phyloP scores from a whole-genome alignment of 1,140 invertebrate species.

The Trissolcus basalis region DNA sequence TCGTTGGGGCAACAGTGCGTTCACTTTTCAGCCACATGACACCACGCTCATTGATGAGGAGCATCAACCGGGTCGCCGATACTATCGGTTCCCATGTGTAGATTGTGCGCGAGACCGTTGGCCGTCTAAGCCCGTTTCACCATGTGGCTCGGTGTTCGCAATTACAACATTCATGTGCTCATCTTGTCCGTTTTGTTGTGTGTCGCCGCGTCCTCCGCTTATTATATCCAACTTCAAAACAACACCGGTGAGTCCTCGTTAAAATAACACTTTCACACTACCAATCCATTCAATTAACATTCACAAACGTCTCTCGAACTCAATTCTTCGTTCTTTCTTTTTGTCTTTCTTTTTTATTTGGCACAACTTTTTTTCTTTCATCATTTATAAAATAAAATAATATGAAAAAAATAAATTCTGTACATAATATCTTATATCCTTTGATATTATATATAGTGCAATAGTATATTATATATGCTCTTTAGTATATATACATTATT shows the following conservation, averaged over 20 bases:
- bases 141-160: conserved; percentile 34
- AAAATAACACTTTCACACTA: too few species aligned
- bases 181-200: conserved; percentile 20
- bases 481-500: too few species aligned
- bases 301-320: too few species aligned
- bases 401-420: too few species aligned
- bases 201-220: conserved; percentile 4
- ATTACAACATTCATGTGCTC: not conserved
- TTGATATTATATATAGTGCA: too few species aligned
- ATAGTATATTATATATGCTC: too few species aligned
- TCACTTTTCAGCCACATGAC: conserved; percentile 34
- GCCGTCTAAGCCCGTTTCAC: conserved; percentile 20
- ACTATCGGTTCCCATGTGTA: conserved; percentile 27
- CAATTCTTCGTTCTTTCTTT: too few species aligned
- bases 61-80: conserved; percentile 11
- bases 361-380: too few species aligned
- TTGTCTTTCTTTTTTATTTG: too few species aligned
- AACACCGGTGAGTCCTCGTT: conserved; percentile 11
- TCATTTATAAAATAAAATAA: too few species aligned
- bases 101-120: conserved; percentile 19
- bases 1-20: conserved; percentile 60
- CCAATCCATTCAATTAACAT: too few species aligned
- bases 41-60: conserved; percentile 7
- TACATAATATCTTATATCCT: too few species aligned
- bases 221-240: conserved; percentile 13